Evolutionary conservation across 2,797 vertebrate genomes (phyloP).

Genomic region (Thripadectes ignobilis): DNA sequence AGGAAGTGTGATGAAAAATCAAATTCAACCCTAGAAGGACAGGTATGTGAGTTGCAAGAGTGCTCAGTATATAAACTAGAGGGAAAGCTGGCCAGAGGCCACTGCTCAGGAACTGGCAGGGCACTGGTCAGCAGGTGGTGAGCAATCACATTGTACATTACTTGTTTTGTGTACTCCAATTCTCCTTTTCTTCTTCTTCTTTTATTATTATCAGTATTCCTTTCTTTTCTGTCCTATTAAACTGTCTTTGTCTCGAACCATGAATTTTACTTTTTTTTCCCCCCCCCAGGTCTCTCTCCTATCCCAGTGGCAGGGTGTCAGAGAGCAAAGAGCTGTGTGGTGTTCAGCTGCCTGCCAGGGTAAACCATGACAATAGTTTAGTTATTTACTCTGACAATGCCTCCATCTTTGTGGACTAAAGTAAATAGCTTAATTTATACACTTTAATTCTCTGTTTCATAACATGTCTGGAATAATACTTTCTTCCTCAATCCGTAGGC

Average conservation of each 20-base stretch:
- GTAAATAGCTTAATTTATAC: background rate
- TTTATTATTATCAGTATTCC: background rate
- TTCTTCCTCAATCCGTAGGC: background rate
- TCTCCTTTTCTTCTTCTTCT: background rate
- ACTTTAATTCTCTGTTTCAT: constrained; percentile 24
- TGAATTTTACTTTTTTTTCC: background rate
- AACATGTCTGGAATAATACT: background rate
- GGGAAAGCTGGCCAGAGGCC: background rate
- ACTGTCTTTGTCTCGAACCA: background rate
- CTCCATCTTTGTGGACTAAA: background rate
- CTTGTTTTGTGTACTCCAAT: background rate
- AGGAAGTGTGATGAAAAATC: background rate
- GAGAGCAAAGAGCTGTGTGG: background rate
- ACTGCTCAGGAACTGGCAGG: background rate
- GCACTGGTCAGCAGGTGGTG: background rate
- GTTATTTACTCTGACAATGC: background rate
- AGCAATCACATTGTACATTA: background rate
- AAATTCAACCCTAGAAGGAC: background rate
- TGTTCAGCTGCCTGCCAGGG: background rate
- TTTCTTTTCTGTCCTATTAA: background rate
- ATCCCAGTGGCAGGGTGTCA: background rate
- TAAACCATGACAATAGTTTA: background rate
- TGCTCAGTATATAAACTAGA: background rate
- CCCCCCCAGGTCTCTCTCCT: background rate
- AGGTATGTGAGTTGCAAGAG: background rate